phyloP scores from a whole-genome alignment of 2,888 invertebrate species.

The Sialis lutaria region DNA sequence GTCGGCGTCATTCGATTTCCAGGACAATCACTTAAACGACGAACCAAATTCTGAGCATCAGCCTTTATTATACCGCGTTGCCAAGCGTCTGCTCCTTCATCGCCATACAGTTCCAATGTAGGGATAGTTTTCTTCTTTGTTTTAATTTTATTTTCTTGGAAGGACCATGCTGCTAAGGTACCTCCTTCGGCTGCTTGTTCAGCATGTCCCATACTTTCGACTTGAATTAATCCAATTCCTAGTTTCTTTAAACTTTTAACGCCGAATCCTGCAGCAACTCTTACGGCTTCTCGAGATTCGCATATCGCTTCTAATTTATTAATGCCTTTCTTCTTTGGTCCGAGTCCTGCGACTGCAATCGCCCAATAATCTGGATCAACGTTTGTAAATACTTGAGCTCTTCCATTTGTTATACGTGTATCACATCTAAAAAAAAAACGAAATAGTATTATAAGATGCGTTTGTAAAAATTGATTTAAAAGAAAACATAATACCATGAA shows the following conservation, averaged over 20 bases:
- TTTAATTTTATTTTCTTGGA: conserved; percentile 24
- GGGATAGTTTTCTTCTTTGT: conserved; percentile 11
- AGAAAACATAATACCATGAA: too few relatives aligned
- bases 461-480: too few relatives aligned
- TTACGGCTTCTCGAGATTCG: conserved; percentile 24
- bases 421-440: neutral
- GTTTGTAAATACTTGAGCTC: conserved; percentile 16
- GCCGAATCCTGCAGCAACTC: conserved; percentile 19
- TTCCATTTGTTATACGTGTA: conserved; percentile 10
- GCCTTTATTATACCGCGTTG: conserved; percentile 21
- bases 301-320: conserved; percentile 25
- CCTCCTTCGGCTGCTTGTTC: conserved; percentile 29
- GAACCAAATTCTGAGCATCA: conserved; percentile 28
- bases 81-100: conserved; percentile 19
- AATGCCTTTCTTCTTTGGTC: conserved; percentile 18
- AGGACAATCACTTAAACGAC: conserved; percentile 28
- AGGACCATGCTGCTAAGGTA: conserved; percentile 17
- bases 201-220: conserved; percentile 28
- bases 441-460: too few relatives aligned
- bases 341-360: conserved; percentile 26
- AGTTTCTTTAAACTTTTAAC: conserved; percentile 17
- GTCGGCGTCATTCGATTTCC: conserved; percentile 31
- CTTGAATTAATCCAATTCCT: conserved; percentile 14
- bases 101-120: conserved; percentile 11
- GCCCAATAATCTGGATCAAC: conserved; percentile 18